Conservation (phyloP, 1,140 invertebrate species). For the Calephelis nemesis region DNA sequence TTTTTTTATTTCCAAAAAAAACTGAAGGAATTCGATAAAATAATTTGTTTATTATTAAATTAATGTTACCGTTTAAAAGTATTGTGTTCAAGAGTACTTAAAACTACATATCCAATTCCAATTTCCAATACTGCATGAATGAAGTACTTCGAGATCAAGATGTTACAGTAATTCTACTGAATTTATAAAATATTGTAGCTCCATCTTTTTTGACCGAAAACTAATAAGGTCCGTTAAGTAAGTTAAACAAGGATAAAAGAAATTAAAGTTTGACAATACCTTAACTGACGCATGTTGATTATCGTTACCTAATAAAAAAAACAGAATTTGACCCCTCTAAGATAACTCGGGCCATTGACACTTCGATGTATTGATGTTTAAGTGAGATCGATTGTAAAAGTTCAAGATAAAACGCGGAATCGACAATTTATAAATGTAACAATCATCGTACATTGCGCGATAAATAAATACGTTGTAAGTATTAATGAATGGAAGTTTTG, state of each 20-base stretch:
- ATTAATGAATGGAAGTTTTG: not conserved
- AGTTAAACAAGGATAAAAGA: not conserved
- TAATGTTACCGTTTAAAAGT: too few species aligned
- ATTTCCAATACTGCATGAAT: too few species aligned
- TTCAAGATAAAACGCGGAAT: not conserved
- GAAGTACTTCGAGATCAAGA: too few species aligned
- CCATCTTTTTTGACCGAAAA: not conserved
- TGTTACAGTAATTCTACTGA: too few species aligned
- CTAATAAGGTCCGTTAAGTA: not conserved
- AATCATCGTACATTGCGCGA: not conserved
- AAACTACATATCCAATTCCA: too few species aligned
- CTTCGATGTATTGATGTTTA: conserved; percentile 29
- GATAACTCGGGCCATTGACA: conserved; percentile 44
- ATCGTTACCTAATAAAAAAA: conserved; percentile 31
- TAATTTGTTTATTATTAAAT: too few species aligned
- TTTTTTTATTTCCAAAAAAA: too few species aligned
- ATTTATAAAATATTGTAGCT: too few species aligned
- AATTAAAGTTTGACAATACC: not conserved
- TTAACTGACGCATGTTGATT: conserved; percentile 20
- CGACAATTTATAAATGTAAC: not conserved
- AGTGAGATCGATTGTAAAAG: conserved; percentile 28
- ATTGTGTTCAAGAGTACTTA: too few species aligned
- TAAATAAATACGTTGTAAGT: not conserved
- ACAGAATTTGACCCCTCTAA: conserved; percentile 40
- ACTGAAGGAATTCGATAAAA: too few species aligned